Conservation (phyloP, 64 coral and sea anemone species). For the Porites australiensis region DNA sequence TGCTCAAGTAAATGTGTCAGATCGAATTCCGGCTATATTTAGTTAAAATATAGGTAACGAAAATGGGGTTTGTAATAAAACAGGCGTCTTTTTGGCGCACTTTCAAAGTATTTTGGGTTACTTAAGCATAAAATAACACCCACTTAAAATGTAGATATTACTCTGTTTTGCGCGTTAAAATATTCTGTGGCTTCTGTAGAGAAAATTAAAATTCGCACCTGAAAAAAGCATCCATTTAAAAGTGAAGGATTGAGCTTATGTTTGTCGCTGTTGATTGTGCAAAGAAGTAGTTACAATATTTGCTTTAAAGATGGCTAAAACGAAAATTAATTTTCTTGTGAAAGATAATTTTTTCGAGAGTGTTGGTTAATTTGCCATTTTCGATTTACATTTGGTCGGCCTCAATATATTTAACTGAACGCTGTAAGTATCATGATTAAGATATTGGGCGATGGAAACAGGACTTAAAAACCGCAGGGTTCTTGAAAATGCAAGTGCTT, state of each 20-base stretch:
- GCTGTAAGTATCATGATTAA: too few species aligned
- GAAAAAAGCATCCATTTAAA: constrained; percentile 9
- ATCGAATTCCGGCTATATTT: not conserved
- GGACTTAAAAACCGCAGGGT: too few species aligned
- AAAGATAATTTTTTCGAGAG: not conserved
- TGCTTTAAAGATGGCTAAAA: not conserved
- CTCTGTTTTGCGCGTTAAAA: not conserved
- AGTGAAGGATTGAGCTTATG: not conserved
- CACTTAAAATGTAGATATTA: not conserved
- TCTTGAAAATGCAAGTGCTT: too few species aligned
- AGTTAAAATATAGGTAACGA: not conserved
- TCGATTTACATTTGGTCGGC: too few species aligned
- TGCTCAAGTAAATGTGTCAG: not conserved
- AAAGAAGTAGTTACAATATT: not conserved
- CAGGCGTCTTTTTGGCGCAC: not conserved
- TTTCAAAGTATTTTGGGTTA: not conserved
- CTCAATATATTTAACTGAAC: too few species aligned
- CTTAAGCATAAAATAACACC: not conserved
- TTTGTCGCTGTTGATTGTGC: not conserved
- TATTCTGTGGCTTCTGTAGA: too few species aligned
- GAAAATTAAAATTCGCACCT: not conserved
- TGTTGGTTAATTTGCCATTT: too few species aligned
- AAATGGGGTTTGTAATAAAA: not conserved
- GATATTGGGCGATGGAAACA: too few species aligned
- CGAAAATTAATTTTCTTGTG: not conserved